A percentile compares a stretch with the other conserved stretches of the same genome.
These are phyloP conservation scores for Champsocephalus esox DNA, from an alignment of 2,797 vertebrate species.

Conservation along the genomic window DNA sequence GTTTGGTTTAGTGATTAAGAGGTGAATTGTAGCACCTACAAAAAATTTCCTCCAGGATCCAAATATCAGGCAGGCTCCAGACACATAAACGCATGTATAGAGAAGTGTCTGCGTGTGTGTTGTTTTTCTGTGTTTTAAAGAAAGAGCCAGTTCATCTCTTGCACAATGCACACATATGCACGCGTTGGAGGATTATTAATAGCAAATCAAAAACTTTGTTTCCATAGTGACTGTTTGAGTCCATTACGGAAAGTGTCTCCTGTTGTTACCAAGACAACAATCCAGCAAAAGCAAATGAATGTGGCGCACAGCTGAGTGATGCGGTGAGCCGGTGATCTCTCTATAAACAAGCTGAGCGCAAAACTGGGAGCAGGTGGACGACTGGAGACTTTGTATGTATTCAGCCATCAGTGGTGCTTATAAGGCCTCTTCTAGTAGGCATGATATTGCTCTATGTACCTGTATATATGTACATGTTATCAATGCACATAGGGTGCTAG, in stretches of 20 bases:
- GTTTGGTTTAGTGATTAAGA: not conserved
- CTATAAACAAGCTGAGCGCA: constrained; percentile 72
- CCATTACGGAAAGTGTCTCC: constrained; percentile 88
- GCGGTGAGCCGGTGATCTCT: constrained; percentile 75
- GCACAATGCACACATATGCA: constrained; percentile 73
- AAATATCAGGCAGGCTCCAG: constrained; percentile 23
- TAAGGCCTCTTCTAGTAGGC: not conserved
- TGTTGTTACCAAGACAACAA: constrained; percentile 89
- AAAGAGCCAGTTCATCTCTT: constrained; percentile 51
- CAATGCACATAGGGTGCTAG: not conserved
- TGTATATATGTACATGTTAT: not conserved
- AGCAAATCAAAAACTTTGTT: constrained; percentile 90
- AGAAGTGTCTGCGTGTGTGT: constrained; percentile 18
- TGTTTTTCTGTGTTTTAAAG: constrained; percentile 19
- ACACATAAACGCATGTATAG: not conserved
- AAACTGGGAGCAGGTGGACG: constrained; percentile 52
- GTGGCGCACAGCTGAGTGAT: constrained; percentile 77
- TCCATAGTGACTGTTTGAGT: constrained; percentile 89
- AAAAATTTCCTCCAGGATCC: not conserved
- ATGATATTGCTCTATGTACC: not conserved
- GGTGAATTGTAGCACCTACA: not conserved
- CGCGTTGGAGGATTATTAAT: constrained; percentile 84
- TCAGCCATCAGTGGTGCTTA: constrained; percentile 8
- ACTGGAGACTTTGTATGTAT: constrained; percentile 18
- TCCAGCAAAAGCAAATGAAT: constrained; percentile 82